A percentile compares a stretch with the other conserved stretches of the same genome.
Conservation (phyloP, 2,888 invertebrate species). For the Andrena hattorfiana region DNA sequence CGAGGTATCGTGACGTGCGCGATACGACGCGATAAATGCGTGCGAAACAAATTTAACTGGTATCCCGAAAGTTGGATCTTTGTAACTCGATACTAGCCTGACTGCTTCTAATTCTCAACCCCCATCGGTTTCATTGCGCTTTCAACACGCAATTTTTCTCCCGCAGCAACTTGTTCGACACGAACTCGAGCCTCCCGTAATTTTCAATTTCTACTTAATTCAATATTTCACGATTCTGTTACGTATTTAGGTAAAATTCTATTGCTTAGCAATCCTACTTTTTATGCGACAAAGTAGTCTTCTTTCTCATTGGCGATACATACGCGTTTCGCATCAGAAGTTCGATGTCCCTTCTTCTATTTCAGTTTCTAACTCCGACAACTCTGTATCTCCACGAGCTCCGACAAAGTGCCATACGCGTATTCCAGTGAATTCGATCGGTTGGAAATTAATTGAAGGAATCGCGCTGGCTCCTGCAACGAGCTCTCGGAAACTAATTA, state of each 20-base stretch:
- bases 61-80: constrained; percentile 43
- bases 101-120: constrained; percentile 46
- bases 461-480: constrained; percentile 26
- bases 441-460: constrained; percentile 42
- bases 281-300: too few species aligned
- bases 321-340: too few species aligned
- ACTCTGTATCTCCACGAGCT: background rate
- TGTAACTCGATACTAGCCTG: constrained; percentile 50
- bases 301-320: too few species aligned
- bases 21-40: constrained; percentile 51
- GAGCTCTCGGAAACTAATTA: constrained; percentile 63
- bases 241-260: too few species aligned
- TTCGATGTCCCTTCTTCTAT: background rate
- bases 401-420: background rate
- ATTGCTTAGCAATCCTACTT: too few species aligned
- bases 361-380: background rate
- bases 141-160: constrained; percentile 1
- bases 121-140: background rate
- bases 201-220: too few species aligned
- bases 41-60: constrained; percentile 57
- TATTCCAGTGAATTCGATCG: constrained; percentile 5
- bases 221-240: too few species aligned
- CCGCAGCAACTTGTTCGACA: background rate
- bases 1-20: constrained; percentile 17
- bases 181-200: too few species aligned